Conservation (phyloP, 2,113 vertebrate species). For the Solenodon paradoxus region DNA sequence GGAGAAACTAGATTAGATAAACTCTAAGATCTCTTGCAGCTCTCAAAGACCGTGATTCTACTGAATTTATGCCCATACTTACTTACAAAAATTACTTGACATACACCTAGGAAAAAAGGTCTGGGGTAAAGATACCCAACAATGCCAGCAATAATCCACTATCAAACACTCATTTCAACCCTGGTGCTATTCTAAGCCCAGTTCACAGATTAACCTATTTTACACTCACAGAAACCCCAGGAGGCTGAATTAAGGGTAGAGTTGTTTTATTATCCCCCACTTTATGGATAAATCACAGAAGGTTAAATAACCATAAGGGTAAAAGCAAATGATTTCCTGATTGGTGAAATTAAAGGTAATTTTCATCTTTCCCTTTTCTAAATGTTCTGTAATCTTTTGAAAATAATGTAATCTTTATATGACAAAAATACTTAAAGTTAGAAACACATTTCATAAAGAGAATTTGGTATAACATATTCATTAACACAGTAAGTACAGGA, state of each 20-base stretch:
- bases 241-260: background rate
- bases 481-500: background rate
- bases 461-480: background rate
- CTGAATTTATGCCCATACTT: background rate
- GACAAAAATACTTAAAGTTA: background rate
- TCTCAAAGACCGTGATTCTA: background rate
- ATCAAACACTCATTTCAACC: background rate
- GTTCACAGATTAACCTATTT: background rate
- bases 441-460: slow-evolving; percentile 22
- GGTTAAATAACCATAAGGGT: background rate
- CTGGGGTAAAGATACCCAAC: background rate
- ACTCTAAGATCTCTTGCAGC: background rate
- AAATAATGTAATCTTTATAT: background rate
- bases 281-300: background rate
- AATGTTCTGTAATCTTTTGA: background rate
- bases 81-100: background rate
- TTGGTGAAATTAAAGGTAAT: background rate
- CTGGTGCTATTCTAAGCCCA: background rate
- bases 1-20: slow-evolving; percentile 36
- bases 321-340: slow-evolving; percentile 10
- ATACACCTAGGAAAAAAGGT: background rate
- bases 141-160: background rate
- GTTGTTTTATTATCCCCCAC: background rate
- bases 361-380: background rate
- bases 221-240: background rate